Evolutionary conservation across 2,797 vertebrate genomes (phyloP).

Genomic region (Staurois parvus): DNA sequence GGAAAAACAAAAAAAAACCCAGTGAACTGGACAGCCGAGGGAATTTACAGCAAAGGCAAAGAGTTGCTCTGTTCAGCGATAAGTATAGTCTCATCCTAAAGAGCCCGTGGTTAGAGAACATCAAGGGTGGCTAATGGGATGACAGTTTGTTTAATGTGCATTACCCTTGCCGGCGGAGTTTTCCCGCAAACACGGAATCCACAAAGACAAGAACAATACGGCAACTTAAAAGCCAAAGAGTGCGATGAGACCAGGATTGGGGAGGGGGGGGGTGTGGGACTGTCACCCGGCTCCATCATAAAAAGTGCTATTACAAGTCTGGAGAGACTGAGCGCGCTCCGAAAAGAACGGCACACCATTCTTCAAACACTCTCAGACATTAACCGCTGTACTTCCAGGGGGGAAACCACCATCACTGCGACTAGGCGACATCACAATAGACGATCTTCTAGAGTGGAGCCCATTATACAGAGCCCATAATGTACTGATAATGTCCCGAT

Average conservation of each 20-base stretch:
- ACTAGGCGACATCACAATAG: neutral
- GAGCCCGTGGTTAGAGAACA: neutral
- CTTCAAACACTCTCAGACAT: constrained; percentile 6
- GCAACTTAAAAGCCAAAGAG: neutral
- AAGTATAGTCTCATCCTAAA: constrained; percentile 5
- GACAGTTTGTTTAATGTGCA: constrained; percentile 11
- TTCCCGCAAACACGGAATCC: neutral
- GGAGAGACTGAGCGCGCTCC: neutral
- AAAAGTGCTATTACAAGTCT: constrained; percentile 26
- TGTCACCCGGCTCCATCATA: constrained; percentile 6
- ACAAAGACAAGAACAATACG: neutral
- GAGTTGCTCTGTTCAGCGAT: neutral
- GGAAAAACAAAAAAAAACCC: neutral
- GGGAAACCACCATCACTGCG: no score
- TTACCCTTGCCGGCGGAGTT: neutral
- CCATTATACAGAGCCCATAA: neutral
- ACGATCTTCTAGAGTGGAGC: neutral
- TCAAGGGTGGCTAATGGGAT: constrained; percentile 3
- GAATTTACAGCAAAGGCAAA: neutral
- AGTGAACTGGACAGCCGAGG: neutral
- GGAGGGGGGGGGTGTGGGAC: neutral
- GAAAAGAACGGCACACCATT: constrained; percentile 14
- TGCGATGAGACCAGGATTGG: neutral
- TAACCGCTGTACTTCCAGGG: constrained; percentile 8
- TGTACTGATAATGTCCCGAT: no score